phyloP scores from a whole-genome alignment of 2,888 invertebrate genomes.

The Argyresthia goedartella region DNA sequence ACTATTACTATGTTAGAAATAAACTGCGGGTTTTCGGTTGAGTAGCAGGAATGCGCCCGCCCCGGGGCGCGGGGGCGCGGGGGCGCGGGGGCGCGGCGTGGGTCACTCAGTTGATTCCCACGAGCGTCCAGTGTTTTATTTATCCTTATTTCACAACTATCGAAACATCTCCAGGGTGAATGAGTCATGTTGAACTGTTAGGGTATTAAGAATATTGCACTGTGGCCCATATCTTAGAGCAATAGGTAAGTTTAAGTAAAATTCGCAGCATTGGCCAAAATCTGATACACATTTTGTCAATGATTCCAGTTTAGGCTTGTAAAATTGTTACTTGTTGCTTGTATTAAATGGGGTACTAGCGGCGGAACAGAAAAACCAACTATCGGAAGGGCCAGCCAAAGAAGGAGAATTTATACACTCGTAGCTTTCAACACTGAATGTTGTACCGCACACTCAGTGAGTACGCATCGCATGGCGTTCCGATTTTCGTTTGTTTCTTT shows the following conservation, averaged over 20 bases:
- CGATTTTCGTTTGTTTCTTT: conserved; percentile 65
- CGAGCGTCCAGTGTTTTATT: conserved; percentile 18
- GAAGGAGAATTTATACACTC: conserved; percentile 49
- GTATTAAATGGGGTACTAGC: too few relatives aligned
- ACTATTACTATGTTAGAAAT: background rate
- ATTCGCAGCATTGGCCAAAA: too few relatives aligned
- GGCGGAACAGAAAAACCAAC: background rate
- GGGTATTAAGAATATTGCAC: too few relatives aligned
- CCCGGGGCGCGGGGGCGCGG: too few relatives aligned
- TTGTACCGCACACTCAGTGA: conserved; percentile 56
- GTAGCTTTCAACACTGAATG: conserved; percentile 59
- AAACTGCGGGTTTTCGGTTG: too few relatives aligned
- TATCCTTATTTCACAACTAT: conserved; percentile 14
- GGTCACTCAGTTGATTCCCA: conserved; percentile 26
- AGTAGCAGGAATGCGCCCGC: too few relatives aligned
- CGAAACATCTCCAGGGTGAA: conserved; percentile 14
- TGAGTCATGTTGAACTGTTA: background rate
- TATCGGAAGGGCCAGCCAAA: background rate
- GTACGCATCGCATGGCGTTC: conserved; percentile 43
- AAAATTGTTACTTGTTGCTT: too few relatives aligned
- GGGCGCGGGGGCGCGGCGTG: too few relatives aligned
- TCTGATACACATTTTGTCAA: too few relatives aligned
- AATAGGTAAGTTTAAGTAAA: too few relatives aligned
- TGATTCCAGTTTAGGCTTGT: too few relatives aligned
- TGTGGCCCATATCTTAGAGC: too few relatives aligned